A percentile compares a stretch with the other conserved stretches of the same genome.
These are phyloP conservation scores for Brachionus calyciflorus DNA, from an alignment of 1,140 invertebrate genomes.

Conservation along the genomic window DNA sequence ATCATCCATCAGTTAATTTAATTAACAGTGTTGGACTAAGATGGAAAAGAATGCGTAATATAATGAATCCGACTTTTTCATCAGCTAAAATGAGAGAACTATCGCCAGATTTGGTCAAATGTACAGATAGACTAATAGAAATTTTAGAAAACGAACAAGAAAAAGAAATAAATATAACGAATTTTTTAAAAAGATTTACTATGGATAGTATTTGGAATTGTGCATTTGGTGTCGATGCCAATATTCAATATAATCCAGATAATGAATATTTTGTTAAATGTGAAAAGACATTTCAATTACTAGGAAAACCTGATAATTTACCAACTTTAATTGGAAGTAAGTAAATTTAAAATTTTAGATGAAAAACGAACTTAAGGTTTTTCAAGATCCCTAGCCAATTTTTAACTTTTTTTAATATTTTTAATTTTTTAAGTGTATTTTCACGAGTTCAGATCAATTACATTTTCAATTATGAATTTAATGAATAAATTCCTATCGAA, in stretches of 20 bases:
- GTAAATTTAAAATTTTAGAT: neutral
- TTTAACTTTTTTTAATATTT: neutral
- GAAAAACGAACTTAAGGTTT: neutral
- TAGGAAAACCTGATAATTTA: neutral
- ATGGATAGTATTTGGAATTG: conserved; percentile 44
- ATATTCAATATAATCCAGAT: conserved; percentile 1
- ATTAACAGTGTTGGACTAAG: conserved; percentile 52
- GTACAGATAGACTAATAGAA: conserved; percentile 52
- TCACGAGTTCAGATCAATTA: neutral
- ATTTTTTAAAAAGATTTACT: conserved; percentile 47
- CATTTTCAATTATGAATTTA: neutral
- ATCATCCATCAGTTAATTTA: conserved; percentile 45
- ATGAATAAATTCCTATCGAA: conserved; percentile 4
- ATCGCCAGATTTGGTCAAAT: conserved; percentile 52
- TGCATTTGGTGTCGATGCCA: conserved; percentile 13
- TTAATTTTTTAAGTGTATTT: conserved; percentile 17
- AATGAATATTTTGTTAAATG: conserved; percentile 44
- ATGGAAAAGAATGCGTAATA: conserved; percentile 65
- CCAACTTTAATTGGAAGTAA: neutral
- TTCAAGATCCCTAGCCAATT: too few species aligned
- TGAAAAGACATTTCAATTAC: neutral
- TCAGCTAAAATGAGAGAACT: conserved; percentile 64
- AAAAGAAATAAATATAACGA: conserved; percentile 50
- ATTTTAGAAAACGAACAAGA: conserved; percentile 50
- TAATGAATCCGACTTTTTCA: conserved; percentile 66